Base-by-base conservation (phyloP, 2,113 vertebrate species). In the Cisticola juncidis region DNA sequence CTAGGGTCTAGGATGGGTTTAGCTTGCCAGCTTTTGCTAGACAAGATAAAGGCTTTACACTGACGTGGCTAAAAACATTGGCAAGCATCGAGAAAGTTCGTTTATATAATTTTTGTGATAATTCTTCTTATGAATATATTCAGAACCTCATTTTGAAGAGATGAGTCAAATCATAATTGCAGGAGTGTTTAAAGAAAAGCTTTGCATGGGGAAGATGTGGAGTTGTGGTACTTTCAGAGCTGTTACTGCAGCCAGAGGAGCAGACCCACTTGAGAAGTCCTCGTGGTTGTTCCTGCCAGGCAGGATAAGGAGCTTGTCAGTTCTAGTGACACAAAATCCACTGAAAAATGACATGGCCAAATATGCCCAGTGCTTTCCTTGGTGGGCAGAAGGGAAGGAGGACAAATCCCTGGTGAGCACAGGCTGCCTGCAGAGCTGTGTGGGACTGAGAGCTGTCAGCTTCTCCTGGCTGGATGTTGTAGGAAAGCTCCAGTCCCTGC, bases 11-110 rank as follows among this genome's bases (percentile, higher is more conserved):
- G 50, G 11, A 29, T 85, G 53, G 36, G 26, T 78, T 92, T 69
- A 69, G 91, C 48, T 77, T 92, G 84, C 81, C 78, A 91, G 2
- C 33, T 91, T 86, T 57, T 72, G 31, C 53, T 81, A 57, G 84
- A 33, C 57, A 24, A 61, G 80, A 81, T 93, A 78, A 84, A 89
- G 66, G 36, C 40, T 94, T 89, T 61, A 14, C 31, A 28, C 17
- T 85, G 70, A 38, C 0, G 0, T 48, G 61, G 94, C 45, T 81
- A 33, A 79, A 94, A 81, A 69, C 36, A 25, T 42, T 79, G 81
- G 28, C 77, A 79, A 56, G 56, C 81, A 21, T 42, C 2, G 8
- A n/a, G n/a, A 53, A 84, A 89, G 22, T 56, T 91, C 28, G 33
- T 81, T 83, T 74, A 45, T 90, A 4, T 68, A 42, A 44, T 83